These are phyloP conservation scores for Scatophagus argus DNA, from an alignment of 2,113 vertebrate species.

Conservation along the genomic window DNA sequence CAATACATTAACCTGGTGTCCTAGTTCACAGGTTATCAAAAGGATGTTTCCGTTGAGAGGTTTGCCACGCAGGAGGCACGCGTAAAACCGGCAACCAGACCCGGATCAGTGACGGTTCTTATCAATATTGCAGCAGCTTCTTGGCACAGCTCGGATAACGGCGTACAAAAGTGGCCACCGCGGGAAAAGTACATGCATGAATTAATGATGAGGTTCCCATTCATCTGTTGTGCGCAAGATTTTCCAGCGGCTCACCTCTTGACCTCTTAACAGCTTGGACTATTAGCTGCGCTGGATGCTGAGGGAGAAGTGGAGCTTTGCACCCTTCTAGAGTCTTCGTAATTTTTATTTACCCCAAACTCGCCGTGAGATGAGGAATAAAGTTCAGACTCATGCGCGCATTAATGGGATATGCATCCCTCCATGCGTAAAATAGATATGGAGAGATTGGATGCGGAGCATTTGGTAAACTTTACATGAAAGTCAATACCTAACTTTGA, in stretches of 20 bases:
- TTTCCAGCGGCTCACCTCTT: conserved; percentile 81
- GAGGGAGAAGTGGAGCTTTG: conserved; percentile 23
- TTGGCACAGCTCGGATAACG: conserved; percentile 75
- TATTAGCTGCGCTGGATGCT: conserved; percentile 25
- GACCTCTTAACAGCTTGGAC: conserved; percentile 70
- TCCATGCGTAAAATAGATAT: conserved; percentile 31
- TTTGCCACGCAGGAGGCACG: conserved; percentile 26
- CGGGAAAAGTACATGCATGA: conserved; percentile 70
- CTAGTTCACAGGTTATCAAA: conserved; percentile 47
- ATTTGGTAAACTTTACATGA: background rate
- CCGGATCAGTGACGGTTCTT: conserved; percentile 66
- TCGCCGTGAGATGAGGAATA: background rate
- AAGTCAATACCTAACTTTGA: background rate
- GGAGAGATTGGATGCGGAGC: background rate
- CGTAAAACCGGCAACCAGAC: conserved; percentile 69
- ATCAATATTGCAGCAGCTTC: conserved; percentile 72
- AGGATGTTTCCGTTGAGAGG: conserved; percentile 54
- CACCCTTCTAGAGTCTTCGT: background rate
- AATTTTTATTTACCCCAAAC: conserved; percentile 34
- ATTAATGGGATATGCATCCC: background rate
- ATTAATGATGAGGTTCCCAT: conserved; percentile 80
- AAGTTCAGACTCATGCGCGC: background rate
- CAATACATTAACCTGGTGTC: conserved; percentile 46
- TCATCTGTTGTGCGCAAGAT: conserved; percentile 78
- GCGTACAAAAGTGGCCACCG: conserved; percentile 60